Evolutionary conservation across 2,888 invertebrate species (phyloP).

Genomic region (Drosophila subquinaria): DNA sequence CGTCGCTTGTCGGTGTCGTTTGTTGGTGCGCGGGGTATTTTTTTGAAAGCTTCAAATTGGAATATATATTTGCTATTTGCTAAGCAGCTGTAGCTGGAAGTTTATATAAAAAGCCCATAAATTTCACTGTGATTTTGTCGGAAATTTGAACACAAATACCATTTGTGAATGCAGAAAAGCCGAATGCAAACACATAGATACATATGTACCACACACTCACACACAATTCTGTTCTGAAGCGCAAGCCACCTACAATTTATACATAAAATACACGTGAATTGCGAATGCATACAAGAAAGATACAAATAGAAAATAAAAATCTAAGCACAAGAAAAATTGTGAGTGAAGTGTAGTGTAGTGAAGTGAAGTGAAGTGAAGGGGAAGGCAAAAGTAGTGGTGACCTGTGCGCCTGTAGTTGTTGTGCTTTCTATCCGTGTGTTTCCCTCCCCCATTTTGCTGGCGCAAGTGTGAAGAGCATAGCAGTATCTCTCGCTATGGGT

Average conservation of each 20-base stretch:
- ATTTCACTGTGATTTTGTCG: constrained; percentile 65
- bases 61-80: constrained; percentile 42
- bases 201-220: constrained; percentile 33
- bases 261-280: constrained; percentile 67
- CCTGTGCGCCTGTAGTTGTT: constrained; percentile 66
- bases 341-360: constrained; percentile 36
- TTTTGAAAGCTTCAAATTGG: constrained; percentile 60
- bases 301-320: constrained; percentile 77
- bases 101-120: constrained; percentile 41
- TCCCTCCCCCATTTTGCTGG: constrained; percentile 79
- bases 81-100: constrained; percentile 45
- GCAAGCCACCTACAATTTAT: constrained; percentile 51
- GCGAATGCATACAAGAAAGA: constrained; percentile 76
- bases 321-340: constrained; percentile 69
- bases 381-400: constrained; percentile 75
- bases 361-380: constrained; percentile 62
- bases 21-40: constrained; percentile 68
- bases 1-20: constrained; percentile 62
- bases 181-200: constrained; percentile 46
- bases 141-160: constrained; percentile 37
- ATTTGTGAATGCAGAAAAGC: constrained; percentile 47
- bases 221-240: constrained; percentile 33
- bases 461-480: constrained; percentile 78
- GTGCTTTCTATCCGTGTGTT: constrained; percentile 58
- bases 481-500: constrained; percentile 77